These are phyloP conservation scores for Mamestra brassicae DNA, from an alignment of 2,888 invertebrate genomes.

Conservation along the genomic window DNA sequence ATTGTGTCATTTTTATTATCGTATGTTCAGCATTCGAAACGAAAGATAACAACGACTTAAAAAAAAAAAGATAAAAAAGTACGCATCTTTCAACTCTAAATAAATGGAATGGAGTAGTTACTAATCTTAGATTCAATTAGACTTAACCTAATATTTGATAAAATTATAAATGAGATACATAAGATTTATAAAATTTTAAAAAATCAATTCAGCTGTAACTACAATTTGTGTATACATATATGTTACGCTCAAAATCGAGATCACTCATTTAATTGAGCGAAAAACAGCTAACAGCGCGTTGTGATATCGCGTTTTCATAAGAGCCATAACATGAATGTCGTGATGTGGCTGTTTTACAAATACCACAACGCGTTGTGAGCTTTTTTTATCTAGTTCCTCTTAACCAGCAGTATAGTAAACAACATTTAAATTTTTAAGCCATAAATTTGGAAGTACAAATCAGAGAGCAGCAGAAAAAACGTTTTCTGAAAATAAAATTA, in stretches of 20 bases:
- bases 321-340: no score
- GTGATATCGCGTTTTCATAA: no score
- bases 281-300: no score
- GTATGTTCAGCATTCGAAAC: conserved; percentile 3
- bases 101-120: not conserved
- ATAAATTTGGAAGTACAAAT: not conserved
- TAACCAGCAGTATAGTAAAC: not conserved
- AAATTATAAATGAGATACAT: not conserved
- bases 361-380: no score
- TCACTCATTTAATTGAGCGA: no score
- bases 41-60: not conserved
- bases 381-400: not conserved
- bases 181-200: not conserved
- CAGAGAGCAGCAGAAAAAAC: not conserved
- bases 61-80: not conserved
- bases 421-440: not conserved
- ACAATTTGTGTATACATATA: not conserved
- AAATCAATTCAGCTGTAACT: not conserved
- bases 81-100: not conserved
- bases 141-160: conserved; percentile 5
- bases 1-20: conserved; percentile 1
- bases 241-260: no score
- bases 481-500: not conserved
- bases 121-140: conserved; percentile 6
- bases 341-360: no score